Conservation (phyloP, 1,140 invertebrate genomes). For the Octopus sinensis region DNA sequence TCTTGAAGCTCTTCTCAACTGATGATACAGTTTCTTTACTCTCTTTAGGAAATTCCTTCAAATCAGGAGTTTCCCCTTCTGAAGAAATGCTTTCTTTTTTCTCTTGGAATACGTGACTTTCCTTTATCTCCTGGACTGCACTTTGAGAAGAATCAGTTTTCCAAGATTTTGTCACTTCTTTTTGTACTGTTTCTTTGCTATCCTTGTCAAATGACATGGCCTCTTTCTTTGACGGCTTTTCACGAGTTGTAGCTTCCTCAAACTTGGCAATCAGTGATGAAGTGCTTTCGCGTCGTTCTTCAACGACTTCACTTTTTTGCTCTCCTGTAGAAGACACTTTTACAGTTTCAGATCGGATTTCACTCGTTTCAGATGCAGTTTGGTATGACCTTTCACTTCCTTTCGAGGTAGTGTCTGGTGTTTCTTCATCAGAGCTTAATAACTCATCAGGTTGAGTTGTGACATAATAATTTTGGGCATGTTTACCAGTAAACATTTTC, state of each 20-base stretch:
- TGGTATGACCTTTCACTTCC: no score
- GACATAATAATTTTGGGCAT: conserved; percentile 9
- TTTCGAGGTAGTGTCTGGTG: not conserved
- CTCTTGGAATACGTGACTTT: no score
- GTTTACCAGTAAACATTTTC: not conserved
- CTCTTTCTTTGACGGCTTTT: not conserved
- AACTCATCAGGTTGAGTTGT: not conserved
- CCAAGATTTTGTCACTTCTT: not conserved
- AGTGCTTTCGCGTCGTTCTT: not conserved
- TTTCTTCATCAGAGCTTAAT: conserved; percentile 14
- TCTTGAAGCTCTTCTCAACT: no score
- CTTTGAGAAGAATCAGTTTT: not conserved
- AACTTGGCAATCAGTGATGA: not conserved
- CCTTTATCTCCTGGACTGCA: no score
- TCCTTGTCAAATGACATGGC: not conserved
- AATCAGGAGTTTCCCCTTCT: no score
- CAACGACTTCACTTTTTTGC: not conserved
- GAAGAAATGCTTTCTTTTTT: no score
- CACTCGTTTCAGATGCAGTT: no score
- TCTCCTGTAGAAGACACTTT: not conserved
- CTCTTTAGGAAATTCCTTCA: no score
- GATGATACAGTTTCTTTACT: no score
- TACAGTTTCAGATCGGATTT: no score
- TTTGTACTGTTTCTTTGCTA: not conserved
- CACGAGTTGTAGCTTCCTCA: not conserved